Percentiles rank a stretch among this genome's conserved stretches.
Evolutionary conservation across 2,113 vertebrate genomes (phyloP).

Genomic region (Pogonocichla stellata): DNA sequence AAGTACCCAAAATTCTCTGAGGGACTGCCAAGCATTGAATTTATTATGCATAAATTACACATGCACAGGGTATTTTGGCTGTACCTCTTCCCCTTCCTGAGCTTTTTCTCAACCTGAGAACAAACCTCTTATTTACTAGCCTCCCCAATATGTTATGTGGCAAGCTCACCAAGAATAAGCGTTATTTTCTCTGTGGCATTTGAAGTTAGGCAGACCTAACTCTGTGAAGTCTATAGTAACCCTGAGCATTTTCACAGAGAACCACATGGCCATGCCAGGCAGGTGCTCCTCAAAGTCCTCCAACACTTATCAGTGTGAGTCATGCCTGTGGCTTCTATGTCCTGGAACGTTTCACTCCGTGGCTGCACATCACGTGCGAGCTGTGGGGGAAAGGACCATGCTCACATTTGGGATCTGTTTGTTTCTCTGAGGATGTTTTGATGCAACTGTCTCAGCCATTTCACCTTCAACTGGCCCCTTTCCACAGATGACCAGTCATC

Average conservation of each 20-base stretch:
- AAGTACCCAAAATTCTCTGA: neutral
- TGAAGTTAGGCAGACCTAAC: neutral
- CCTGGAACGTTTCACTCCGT: neutral
- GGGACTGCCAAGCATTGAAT: neutral
- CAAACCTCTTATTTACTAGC: neutral
- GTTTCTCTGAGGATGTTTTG: constrained; percentile 19
- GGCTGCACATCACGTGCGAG: neutral
- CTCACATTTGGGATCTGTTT: neutral
- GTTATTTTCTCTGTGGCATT: neutral
- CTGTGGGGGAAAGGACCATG: neutral
- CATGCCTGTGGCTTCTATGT: neutral
- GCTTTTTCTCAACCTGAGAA: neutral
- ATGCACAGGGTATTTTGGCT: neutral
- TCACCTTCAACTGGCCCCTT: neutral
- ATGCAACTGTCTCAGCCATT: neutral
- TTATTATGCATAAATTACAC: neutral
- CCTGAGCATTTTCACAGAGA: neutral
- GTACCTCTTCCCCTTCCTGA: neutral
- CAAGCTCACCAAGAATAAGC: neutral
- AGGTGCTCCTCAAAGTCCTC: neutral
- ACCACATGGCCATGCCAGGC: neutral
- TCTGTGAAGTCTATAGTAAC: neutral
- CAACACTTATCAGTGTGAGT: neutral
- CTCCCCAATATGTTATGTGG: neutral
- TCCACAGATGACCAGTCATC: constrained; percentile 40